A percentile compares a stretch with the other conserved stretches of the same genome.
phyloP scores from a whole-genome alignment of 2,113 vertebrate species.

The Dendrocopos noguchii region DNA sequence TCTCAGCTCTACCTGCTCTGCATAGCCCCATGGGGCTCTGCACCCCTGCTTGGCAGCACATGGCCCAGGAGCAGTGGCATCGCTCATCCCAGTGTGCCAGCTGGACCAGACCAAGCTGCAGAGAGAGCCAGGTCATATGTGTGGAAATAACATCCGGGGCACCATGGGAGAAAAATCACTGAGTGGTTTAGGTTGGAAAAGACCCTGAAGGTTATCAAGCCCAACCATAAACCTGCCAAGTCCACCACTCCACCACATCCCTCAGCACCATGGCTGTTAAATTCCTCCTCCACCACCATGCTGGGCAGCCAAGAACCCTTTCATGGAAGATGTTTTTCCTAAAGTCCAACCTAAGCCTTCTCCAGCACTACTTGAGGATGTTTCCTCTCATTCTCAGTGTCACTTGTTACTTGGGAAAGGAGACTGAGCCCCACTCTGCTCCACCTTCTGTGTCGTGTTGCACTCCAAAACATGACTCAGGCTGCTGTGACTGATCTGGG shows the following conservation, averaged over 20 bases:
- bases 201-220: not conserved
- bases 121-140: not conserved
- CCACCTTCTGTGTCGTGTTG: fast-evolving
- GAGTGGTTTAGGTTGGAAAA: not conserved
- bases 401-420: not conserved
- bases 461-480: not conserved
- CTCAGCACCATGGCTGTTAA: not conserved
- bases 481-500: not conserved
- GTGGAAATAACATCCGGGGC: not conserved
- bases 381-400: not conserved
- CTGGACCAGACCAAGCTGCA: not conserved
- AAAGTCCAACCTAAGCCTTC: not conserved
- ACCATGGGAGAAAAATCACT: not conserved
- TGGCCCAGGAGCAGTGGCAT: fast-evolving
- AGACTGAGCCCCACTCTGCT: fast-evolving
- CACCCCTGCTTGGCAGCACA: not conserved
- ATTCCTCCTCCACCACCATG: not conserved
- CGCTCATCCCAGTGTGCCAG: not conserved
- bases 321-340: fast-evolving
- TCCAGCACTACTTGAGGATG: fast-evolving
- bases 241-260: not conserved
- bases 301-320: not conserved
- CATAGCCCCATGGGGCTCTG: not conserved
- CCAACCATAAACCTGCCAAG: fast-evolving
- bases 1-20: not conserved